Base-by-base conservation (phyloP, 2,888 invertebrate species). In the Muschampia plurimacula region DNA sequence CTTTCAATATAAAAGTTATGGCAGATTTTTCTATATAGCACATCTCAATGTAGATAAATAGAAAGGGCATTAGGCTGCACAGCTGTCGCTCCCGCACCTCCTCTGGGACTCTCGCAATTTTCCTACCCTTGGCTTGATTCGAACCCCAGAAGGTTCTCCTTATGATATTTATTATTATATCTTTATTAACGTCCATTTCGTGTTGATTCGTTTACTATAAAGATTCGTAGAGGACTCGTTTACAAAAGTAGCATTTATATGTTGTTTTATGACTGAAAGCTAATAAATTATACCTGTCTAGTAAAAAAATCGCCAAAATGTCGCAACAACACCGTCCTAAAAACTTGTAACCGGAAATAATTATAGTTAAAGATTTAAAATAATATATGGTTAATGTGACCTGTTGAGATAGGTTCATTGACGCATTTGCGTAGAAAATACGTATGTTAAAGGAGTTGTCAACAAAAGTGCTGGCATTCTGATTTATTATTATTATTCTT, bases 111-210 rank as follows among this genome's bases (percentile, higher is more conserved):
- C 83, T 81, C 83, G 89, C 91, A 93, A 93, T 93, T 93, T 93
- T 91, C 93, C 87, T 89, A 91, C 94, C 94, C 94, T 91, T 86
- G 90, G 86, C 90, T 91, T 91, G 90, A 93, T 92, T 92, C 90
- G 89, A 89, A 88, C 89, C 91, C 92, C 89, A 86, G 89, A 93
- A 91, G 92, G 91, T 90, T 90, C 87, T 55, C 55, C 55, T 83
- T 77, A 77, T 85, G 82, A 90, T 93, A 93, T 94, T 94, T 94
- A 94, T 93, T 93, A 92, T 92, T 91, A 93, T 91, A 89, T 92
- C 92, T 92, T 91, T 93, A 93, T 93, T 93, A 92, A 92, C 91
- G 87, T 85, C 80, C 82, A 81, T 86, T 86, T 84, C 84, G 84
- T 86, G 86, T 85, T 85, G 86, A 86, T 82, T 83, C 83, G 84